A percentile compares a stretch with the other conserved stretches of the same genome.
These are phyloP conservation scores for Octopus sinensis DNA, from an alignment of 1,140 invertebrate species.

Conservation along the genomic window DNA sequence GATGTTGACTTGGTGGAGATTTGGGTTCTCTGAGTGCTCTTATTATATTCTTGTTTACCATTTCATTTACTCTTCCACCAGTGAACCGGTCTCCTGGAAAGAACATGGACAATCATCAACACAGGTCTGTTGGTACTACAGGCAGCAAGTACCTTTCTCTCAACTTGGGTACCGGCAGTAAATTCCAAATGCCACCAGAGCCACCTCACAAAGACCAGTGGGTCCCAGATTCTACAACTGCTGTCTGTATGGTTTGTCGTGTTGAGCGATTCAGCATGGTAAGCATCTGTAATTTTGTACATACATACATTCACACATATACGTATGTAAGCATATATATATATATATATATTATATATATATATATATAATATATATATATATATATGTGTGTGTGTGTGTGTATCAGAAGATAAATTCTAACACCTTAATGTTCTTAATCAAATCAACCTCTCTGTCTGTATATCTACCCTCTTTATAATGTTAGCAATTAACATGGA, in stretches of 20 bases:
- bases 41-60: not conserved
- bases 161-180: constrained; percentile 6
- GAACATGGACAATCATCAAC: not conserved
- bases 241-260: constrained; percentile 59
- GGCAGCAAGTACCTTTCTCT: constrained; percentile 10
- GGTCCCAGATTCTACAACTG: constrained; percentile 56
- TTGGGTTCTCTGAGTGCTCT: not conserved
- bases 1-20: not conserved
- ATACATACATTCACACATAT: no score
- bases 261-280: constrained; percentile 60
- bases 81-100: not conserved
- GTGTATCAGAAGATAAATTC: no score
- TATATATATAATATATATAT: no score
- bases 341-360: no score
- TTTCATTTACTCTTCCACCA: not conserved
- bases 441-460: no score
- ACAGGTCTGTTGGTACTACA: not conserved
- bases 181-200: constrained; percentile 57
- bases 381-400: no score
- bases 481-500: no score
- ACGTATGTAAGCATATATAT: no score
- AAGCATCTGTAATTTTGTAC: constrained; percentile 20
- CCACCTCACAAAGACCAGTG: constrained; percentile 59
- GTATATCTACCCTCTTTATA: no score
- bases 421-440: no score